These are phyloP conservation scores for Bombycilla garrulus DNA, from an alignment of 2,113 vertebrate genomes.

Conservation along the genomic window DNA sequence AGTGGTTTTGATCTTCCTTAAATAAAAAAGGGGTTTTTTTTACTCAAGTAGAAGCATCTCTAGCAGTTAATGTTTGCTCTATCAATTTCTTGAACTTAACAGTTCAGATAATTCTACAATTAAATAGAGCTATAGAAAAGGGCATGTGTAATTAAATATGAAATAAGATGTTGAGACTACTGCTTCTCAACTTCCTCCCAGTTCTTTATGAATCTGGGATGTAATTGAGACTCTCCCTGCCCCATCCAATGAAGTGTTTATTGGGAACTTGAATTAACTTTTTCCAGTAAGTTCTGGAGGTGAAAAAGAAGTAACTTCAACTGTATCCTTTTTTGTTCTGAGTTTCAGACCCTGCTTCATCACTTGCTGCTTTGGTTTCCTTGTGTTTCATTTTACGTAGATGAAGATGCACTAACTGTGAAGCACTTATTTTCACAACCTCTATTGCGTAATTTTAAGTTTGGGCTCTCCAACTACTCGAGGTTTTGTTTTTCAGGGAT, in stretches of 20 bases:
- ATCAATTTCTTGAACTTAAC: not conserved
- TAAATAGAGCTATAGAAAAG: not conserved
- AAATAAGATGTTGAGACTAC: not conserved
- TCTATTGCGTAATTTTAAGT: not conserved
- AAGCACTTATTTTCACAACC: not conserved
- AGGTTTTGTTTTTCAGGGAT: not conserved
- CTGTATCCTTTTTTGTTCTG: not conserved
- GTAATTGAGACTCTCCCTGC: accelerated
- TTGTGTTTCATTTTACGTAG: not conserved
- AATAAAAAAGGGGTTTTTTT: not conserved
- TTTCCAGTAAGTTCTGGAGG: accelerated
- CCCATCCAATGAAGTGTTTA: not conserved
- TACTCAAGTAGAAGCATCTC: not conserved
- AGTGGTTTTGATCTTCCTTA: not conserved
- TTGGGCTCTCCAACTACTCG: not conserved
- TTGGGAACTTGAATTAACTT: not conserved
- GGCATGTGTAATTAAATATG: not conserved
- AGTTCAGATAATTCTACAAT: not conserved
- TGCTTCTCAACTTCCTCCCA: not conserved
- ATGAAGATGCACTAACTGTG: not conserved
- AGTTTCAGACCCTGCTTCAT: not conserved
- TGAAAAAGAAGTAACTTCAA: not conserved
- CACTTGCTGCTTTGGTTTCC: not conserved
- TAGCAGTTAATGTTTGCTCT: not conserved
- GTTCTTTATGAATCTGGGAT: not conserved